phyloP scores from a whole-genome alignment of 2,113 vertebrate genomes.

The Neodontobutis hainanensis region DNA sequence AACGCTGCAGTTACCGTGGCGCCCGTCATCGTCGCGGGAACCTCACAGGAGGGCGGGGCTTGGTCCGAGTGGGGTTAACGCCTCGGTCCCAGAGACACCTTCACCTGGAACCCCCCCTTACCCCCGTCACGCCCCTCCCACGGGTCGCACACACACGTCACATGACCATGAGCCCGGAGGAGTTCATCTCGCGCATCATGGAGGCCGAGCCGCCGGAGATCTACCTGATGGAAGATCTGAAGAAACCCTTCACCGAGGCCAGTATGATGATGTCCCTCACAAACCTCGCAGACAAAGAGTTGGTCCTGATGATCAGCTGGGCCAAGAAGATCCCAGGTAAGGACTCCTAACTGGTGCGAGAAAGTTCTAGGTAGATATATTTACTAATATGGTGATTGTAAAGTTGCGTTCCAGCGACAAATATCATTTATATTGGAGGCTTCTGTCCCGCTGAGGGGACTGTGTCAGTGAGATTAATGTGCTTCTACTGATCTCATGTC shows the following conservation, averaged over 20 bases:
- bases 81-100: constrained; percentile 60
- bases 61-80: constrained; percentile 62
- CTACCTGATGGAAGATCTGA: constrained; percentile 85
- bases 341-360: background rate
- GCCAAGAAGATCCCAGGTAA: constrained; percentile 96
- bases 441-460: no score
- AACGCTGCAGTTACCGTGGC: constrained; percentile 87
- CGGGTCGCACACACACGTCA: constrained; percentile 62
- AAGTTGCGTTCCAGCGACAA: no score
- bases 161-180: constrained; percentile 82
- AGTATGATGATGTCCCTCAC: constrained; percentile 99
- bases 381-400: no score
- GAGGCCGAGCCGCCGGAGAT: constrained; percentile 94
- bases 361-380: no score
- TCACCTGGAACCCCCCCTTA: constrained; percentile 63
- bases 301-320: constrained; percentile 98
- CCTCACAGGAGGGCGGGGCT: constrained; percentile 49
- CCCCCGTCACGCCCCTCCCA: constrained; percentile 10
- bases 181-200: constrained; percentile 88
- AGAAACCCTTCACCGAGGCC: constrained; percentile 90
- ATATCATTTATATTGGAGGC: no score
- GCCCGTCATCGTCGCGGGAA: constrained; percentile 81
- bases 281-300: constrained; percentile 93
- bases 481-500: no score
- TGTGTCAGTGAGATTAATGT: no score